Conservation (phyloP, 1,140 invertebrate genomes). For the Drosophila ambigua region DNA sequence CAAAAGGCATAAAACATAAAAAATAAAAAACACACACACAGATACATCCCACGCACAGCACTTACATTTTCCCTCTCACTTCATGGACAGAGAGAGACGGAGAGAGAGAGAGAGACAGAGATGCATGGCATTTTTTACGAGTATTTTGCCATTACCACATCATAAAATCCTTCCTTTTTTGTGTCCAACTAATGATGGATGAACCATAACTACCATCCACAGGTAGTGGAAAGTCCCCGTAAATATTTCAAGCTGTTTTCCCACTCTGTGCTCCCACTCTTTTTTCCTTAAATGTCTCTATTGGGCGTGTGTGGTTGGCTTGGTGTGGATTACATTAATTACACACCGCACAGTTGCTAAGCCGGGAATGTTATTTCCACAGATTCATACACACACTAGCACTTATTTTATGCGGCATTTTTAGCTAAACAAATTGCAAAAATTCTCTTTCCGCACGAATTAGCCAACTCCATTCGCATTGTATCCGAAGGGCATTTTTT, state of each 20-base stretch:
- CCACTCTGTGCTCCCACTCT: no score
- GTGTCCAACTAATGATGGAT: constrained; percentile 82
- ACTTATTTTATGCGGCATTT: no score
- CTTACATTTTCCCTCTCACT: no score
- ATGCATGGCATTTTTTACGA: constrained; percentile 51
- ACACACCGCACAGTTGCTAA: constrained; percentile 10
- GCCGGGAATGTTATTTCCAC: no score
- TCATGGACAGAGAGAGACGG: no score
- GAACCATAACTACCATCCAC: constrained; percentile 51
- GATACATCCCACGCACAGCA: constrained; percentile 6
- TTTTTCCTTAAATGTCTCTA: not conserved
- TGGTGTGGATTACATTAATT: constrained; percentile 41
- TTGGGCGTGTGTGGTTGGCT: not conserved
- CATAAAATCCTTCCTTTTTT: constrained; percentile 78
- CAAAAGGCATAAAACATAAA: constrained; percentile 79
- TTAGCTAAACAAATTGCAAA: no score
- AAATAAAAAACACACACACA: constrained; percentile 36
- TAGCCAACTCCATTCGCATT: no score
- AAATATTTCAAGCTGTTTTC: constrained; percentile 20
- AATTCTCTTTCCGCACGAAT: no score
- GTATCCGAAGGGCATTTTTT: no score
- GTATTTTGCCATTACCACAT: constrained; percentile 67
- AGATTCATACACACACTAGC: no score
- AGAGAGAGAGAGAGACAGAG: no score
- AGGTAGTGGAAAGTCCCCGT: constrained; percentile 40